Percentiles rank a stretch among this genome's conserved stretches.
Conservation (phyloP, 1,140 invertebrate genomes). For the Calosoma granatense region DNA sequence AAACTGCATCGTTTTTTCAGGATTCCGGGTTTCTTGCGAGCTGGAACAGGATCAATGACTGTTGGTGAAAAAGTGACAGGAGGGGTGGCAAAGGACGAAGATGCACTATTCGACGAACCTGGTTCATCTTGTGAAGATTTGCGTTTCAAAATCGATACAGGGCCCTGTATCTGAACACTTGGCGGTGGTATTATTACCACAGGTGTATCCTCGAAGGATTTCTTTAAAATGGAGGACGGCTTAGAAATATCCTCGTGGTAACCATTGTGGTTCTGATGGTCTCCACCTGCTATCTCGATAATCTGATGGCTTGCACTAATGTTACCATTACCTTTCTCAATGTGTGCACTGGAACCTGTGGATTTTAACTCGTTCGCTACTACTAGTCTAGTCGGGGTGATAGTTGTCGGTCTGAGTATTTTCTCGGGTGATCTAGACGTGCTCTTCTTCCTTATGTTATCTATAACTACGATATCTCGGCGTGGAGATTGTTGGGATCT, state of each 20-base stretch:
- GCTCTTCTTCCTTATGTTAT: background rate
- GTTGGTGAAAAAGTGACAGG: slow-evolving; percentile 60
- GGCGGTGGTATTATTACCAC: slow-evolving; percentile 20
- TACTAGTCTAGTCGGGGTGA: background rate
- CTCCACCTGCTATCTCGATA: background rate
- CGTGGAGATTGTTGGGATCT: slow-evolving; percentile 28
- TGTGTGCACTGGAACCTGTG: slow-evolving; percentile 14
- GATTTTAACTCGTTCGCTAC: slow-evolving; percentile 12
- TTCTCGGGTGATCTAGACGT: slow-evolving; percentile 11
- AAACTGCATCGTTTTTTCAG: slow-evolving; percentile 69
- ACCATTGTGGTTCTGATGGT: background rate
- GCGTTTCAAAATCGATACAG: slow-evolving; percentile 69
- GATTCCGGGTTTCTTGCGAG: slow-evolving; percentile 56
- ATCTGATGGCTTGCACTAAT: slow-evolving; percentile 20
- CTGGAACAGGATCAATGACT: slow-evolving; percentile 47
- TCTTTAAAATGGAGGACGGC: slow-evolving; percentile 29
- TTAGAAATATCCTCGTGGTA: background rate
- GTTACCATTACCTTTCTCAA: slow-evolving; percentile 20
- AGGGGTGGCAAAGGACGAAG: slow-evolving; percentile 46
- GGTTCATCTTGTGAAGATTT: slow-evolving; percentile 55
- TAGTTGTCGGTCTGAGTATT: slow-evolving; percentile 12
- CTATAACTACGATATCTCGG: background rate
- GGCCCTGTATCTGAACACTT: slow-evolving; percentile 35
- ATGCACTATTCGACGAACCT: slow-evolving; percentile 28
- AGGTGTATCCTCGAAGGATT: slow-evolving; percentile 31